Evolutionary conservation across 2,113 vertebrate genomes (phyloP).

Genomic region (Scytalopus superciliaris): DNA sequence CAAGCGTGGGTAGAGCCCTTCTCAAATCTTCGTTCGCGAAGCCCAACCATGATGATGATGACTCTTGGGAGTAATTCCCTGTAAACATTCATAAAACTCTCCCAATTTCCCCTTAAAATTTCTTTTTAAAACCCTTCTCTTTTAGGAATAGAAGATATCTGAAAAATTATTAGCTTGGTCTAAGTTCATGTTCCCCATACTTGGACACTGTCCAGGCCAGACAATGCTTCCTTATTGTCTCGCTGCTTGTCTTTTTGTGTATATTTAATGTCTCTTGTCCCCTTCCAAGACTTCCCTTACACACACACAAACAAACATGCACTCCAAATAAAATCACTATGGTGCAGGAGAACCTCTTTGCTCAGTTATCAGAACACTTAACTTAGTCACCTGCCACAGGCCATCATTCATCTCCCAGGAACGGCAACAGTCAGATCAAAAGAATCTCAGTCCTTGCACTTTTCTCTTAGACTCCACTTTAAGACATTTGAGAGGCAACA

Average conservation of each 20-base stretch:
- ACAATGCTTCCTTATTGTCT: background rate
- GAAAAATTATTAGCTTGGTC: background rate
- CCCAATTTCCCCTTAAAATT: background rate
- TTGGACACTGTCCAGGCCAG: background rate
- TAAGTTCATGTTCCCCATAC: background rate
- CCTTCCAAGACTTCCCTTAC: background rate
- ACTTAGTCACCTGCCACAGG: background rate
- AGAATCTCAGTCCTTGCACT: background rate
- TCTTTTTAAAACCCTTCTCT: background rate
- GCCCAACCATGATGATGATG: no score
- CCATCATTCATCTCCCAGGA: background rate
- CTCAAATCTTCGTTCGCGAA: no score
- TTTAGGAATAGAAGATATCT: background rate
- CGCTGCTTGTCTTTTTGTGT: background rate
- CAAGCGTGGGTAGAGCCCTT: no score
- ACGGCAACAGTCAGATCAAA: background rate
- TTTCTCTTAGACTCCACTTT: background rate
- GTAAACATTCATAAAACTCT: background rate
- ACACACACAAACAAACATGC: background rate
- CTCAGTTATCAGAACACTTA: background rate
- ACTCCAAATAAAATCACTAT: background rate
- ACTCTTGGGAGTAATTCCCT: background rate
- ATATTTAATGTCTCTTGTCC: background rate
- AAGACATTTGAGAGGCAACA: background rate
- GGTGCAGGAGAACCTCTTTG: accelerated